Evolutionary conservation across 92 coral and sea anemone species (phyloP).

Genomic region (Epizoanthus ramosus): DNA sequence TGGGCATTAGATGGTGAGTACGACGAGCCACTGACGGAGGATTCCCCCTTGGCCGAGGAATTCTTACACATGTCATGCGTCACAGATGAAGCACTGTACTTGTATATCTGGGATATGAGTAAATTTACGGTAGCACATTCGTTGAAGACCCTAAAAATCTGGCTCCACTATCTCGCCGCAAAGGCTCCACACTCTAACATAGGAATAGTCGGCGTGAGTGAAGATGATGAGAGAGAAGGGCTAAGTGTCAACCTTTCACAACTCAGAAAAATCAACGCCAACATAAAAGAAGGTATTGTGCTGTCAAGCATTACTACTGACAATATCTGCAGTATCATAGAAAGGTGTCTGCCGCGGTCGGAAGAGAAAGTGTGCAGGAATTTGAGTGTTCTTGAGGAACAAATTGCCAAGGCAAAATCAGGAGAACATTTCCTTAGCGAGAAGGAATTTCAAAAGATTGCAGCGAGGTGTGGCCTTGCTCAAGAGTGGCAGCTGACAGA

Average conservation of each 20-base stretch:
- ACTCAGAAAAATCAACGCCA: slow-evolving; percentile 10
- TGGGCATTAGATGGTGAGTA: neutral
- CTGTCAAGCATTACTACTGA: neutral
- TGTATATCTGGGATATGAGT: slow-evolving; percentile 10
- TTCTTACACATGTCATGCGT: neutral
- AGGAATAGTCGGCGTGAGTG: slow-evolving; percentile 6
- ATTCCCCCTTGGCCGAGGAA: neutral
- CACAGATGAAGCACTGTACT: neutral
- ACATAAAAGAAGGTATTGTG: neutral
- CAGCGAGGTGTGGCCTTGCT: slow-evolving; percentile 3
- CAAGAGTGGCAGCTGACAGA: slow-evolving; percentile 11
- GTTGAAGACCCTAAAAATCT: neutral
- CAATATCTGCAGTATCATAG: neutral
- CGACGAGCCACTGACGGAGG: neutral
- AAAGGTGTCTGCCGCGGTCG: neutral
- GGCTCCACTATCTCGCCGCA: slow-evolving; percentile 22
- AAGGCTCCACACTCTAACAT: slow-evolving; percentile 21
- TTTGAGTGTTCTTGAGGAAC: neutral
- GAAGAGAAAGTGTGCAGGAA: neutral
- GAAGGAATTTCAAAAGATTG: neutral
- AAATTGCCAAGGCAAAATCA: neutral
- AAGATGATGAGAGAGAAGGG: neutral
- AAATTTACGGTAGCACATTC: neutral
- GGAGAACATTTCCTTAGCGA: neutral
- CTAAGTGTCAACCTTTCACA: neutral